Evolutionary conservation across 1,140 invertebrate species (phyloP).

Genomic region (Gryon sp.): DNA sequence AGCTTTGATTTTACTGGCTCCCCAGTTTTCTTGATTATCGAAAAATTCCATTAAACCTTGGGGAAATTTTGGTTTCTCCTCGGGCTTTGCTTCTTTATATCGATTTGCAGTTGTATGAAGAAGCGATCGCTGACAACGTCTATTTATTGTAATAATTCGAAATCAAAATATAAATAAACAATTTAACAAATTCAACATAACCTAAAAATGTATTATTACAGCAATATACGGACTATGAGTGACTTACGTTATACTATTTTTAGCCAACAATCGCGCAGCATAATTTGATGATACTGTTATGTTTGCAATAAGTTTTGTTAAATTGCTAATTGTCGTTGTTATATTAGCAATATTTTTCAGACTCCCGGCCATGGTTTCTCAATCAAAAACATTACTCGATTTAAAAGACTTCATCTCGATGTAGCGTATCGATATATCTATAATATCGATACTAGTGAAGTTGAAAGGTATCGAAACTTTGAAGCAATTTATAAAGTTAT

Average conservation of each 20-base stretch:
- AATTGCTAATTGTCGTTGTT: neutral
- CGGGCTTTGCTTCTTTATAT: neutral
- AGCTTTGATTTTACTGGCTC: conserved; percentile 86
- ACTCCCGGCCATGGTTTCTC: conserved; percentile 13
- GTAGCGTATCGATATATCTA: too few relatives aligned
- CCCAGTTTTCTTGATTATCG: conserved; percentile 93
- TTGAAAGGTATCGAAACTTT: too few relatives aligned
- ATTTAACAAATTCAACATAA: neutral
- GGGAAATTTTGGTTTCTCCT: conserved; percentile 53
- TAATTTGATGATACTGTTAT: neutral
- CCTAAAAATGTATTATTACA: conserved; percentile 1
- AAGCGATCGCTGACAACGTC: neutral
- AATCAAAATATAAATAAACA: neutral
- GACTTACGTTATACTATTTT: conserved; percentile 5
- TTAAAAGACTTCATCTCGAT: too few relatives aligned
- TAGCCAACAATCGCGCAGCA: neutral
- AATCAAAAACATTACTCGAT: neutral
- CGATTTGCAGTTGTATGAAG: neutral
- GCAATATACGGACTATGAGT: neutral
- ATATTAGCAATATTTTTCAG: conserved; percentile 9
- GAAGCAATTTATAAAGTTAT: too few relatives aligned
- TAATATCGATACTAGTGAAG: too few relatives aligned
- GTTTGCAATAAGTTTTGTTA: conserved; percentile 12
- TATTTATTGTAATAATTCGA: neutral
- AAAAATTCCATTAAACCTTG: conserved; percentile 94